These are phyloP conservation scores for Etheostoma perlongum DNA, from an alignment of 2,797 vertebrate species.

Conservation along the genomic window DNA sequence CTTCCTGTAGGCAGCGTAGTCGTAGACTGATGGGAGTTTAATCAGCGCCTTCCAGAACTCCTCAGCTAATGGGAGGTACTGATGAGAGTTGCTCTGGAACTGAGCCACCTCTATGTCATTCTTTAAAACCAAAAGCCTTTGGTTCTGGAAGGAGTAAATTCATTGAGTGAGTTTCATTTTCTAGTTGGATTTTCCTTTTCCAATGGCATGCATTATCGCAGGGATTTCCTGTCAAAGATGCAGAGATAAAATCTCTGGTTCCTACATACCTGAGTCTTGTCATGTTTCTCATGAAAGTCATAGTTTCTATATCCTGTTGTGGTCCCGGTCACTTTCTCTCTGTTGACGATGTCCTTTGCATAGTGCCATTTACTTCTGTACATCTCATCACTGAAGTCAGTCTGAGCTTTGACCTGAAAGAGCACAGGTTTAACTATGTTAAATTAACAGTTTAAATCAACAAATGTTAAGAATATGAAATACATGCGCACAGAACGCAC, in stretches of 20 bases:
- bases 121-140: constrained; percentile 87
- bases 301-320: constrained; percentile 61
- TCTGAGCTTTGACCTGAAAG: constrained; percentile 88
- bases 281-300: constrained; percentile 43
- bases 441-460: neutral
- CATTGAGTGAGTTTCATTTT: neutral
- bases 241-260: neutral
- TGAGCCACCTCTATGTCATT: constrained; percentile 84
- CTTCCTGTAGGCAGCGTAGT: constrained; percentile 85
- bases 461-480: neutral
- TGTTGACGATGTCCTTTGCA: constrained; percentile 68
- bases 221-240: neutral
- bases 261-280: constrained; percentile 54
- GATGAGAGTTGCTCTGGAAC: constrained; percentile 88
- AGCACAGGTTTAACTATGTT: neutral
- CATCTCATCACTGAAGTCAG: constrained; percentile 91
- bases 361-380: constrained; percentile 92
- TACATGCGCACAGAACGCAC: neutral
- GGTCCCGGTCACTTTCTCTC: constrained; percentile 51
- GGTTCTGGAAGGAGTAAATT: constrained; percentile 72
- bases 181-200: neutral
- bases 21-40: constrained; percentile 88
- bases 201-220: neutral
- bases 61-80: constrained; percentile 79
- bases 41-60: constrained; percentile 91